Evolutionary conservation across 2,888 invertebrate genomes (phyloP), one percentile per base, ranked within the genome.

Genomic region (Coenonympha glycerion): DNA sequence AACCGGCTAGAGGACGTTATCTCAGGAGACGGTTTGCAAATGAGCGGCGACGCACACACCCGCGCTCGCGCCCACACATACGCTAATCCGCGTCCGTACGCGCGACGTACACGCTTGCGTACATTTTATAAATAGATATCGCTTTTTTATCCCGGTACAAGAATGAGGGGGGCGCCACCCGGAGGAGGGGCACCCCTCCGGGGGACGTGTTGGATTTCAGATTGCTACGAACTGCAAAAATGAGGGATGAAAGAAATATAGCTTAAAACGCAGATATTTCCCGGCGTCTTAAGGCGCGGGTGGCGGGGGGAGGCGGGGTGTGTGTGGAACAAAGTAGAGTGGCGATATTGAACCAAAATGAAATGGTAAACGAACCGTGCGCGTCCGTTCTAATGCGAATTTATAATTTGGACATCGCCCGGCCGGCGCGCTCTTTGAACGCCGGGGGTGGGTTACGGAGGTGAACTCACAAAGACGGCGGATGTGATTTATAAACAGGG

Each of bases 201-300:
- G 85, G 86, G 83, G 87, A 84, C 86, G 87, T 86, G 85, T 85
- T 85, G 87, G 87, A 84, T 86, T 87, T 85, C 87, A 87, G 88
- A 88, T 88, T 87, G 87, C 88, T 87, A 86, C 87, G 86, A 87
- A 87, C 88, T 88, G 87, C 88, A 88, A 88, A 88, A 88, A 88
- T 88, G 88, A 88, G 88, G 88, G 88, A 88, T 88, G 88, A 88
- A 88, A 88, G 88, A 88, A 88, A 88, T 88, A 88, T 88, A 88
- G 87, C 88, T 87, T 88, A 88, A 88, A 87, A 88, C 88, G 87
- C 87, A 87, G 87, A 88, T 87, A 87, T 86, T 87, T 86, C 84
- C 83, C 84, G 86, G 81, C 86, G 83, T 86, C 86, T 86, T 87
- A 82, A 87, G 85, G 79, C 76, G 71, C 69, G 74, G 71, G 56